A percentile compares a stretch with the other conserved stretches of the same genome.
Evolutionary conservation across 2,888 invertebrate species (phyloP).

Genomic region (Microctonus hyperodae): DNA sequence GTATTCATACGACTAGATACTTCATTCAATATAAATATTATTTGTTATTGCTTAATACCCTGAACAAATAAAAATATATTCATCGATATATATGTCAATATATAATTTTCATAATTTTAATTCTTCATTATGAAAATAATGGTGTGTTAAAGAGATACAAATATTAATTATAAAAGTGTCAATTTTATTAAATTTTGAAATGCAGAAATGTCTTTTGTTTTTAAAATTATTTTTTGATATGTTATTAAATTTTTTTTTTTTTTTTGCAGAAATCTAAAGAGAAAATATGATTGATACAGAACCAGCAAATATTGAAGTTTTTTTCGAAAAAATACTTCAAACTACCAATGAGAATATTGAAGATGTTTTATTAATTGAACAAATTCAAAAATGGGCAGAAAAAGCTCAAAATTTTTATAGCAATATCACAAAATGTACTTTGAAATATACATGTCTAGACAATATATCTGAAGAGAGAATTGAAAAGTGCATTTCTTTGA

Average conservation of each 20-base stretch:
- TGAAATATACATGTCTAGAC: slow-evolving; percentile 26
- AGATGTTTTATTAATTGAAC: slow-evolving; percentile 34
- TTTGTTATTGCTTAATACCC: no score
- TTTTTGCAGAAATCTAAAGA: neutral
- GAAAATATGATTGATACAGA: slow-evolving; percentile 3
- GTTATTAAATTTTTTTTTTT: neutral
- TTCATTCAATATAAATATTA: no score
- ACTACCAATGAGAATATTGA: slow-evolving; percentile 25
- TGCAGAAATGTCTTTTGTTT: neutral
- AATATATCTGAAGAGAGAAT: neutral
- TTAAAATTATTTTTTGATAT: neutral
- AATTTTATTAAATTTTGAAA: no score
- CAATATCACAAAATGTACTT: slow-evolving; percentile 27
- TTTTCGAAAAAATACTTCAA: slow-evolving; percentile 9
- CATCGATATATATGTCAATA: no score
- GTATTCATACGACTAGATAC: no score
- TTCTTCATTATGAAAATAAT: no score
- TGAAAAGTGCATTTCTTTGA: no score
- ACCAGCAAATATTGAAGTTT: neutral
- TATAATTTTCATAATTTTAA: no score
- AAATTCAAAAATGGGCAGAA: slow-evolving; percentile 42
- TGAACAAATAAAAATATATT: no score
- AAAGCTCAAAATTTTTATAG: slow-evolving; percentile 37
- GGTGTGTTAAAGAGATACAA: no score
- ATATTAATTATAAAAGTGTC: no score